Evolutionary conservation across 1,140 invertebrate genomes (phyloP), one percentile per base, ranked within the genome.

Genomic region (Tetramorium alpestre): DNA sequence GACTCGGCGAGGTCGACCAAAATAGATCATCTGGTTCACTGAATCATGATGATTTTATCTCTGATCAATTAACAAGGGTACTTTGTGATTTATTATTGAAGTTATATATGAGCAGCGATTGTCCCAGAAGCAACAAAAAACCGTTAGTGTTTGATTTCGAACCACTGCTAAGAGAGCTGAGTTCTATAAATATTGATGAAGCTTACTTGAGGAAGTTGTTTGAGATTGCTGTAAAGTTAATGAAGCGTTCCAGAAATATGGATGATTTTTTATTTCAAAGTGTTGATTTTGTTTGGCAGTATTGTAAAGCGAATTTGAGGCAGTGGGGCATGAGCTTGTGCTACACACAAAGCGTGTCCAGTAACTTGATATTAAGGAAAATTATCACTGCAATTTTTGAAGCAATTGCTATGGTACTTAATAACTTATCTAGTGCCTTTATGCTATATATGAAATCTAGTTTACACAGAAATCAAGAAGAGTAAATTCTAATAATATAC

Each of bases 201-300:
- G 0, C 41, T 2, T 16, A 38, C 13, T 38, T 90, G 0, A 4
- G 2, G 0, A 28, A 49, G 25, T 1, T 90, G 58, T 87, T 89
- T 77, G 0, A 33, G 1, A 60, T 88, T 33, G 28, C 81, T 58
- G 0, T 5, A 25, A 51, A 0, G 1, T 18, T 90, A 65, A 44
- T 72, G 16, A 33, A 44, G 22, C 2, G n/a, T 70, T 75, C 11
- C 13, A 3, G 0, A 47, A 11, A 0, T 3, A 11, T 1, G 0
- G 3, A 22, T 2, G 16, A 70, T 0, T 69, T 38, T 65, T 33
- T 90, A 22, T 0, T 22, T 0, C 11, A 28, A 2, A 51, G n/a
- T 22, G 33, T 90, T 41, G 2, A 5, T 13, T 85, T 90, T 69
- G 1, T 88, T 10, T 90, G 89, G 89, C 10, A n/a, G 3, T 90